These are phyloP conservation scores for Asobara japonica DNA, from an alignment of 1,140 invertebrate species.

Conservation along the genomic window DNA sequence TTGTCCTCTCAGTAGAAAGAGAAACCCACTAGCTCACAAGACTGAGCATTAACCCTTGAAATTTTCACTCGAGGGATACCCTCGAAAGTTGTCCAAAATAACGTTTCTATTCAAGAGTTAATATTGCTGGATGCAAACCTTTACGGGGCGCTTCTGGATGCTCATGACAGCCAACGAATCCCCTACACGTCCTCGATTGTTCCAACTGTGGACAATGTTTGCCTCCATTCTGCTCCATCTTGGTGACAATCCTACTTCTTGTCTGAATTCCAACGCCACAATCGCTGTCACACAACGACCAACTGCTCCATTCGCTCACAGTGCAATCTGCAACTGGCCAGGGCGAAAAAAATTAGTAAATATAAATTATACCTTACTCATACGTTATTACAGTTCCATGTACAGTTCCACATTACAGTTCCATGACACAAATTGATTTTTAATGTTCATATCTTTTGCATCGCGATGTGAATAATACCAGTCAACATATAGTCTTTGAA, in stretches of 20 bases:
- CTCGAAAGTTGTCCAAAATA: background rate
- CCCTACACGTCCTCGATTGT: constrained; percentile 79
- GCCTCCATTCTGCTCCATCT: constrained; percentile 78
- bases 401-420: no score
- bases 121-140: background rate
- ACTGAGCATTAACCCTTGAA: no score
- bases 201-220: constrained; percentile 78
- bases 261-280: constrained; percentile 82
- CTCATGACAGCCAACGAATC: constrained; percentile 71
- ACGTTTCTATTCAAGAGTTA: background rate
- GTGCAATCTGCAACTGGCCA: constrained; percentile 80
- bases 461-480: no score
- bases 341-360: background rate
- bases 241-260: constrained; percentile 70
- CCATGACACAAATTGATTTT: no score
- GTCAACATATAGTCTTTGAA: no score
- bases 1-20: no score
- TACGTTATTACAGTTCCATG: no score
- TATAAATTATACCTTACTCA: no score
- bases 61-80: no score
- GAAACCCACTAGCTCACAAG: no score
- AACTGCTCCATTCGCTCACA: constrained; percentile 79
- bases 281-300: constrained; percentile 78
- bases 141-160: constrained; percentile 66
- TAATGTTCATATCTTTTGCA: no score